Percentiles rank a stretch among this genome's conserved stretches.
phyloP scores from a whole-genome alignment of 2,113 vertebrate species.

The Laticauda laticaudata region DNA sequence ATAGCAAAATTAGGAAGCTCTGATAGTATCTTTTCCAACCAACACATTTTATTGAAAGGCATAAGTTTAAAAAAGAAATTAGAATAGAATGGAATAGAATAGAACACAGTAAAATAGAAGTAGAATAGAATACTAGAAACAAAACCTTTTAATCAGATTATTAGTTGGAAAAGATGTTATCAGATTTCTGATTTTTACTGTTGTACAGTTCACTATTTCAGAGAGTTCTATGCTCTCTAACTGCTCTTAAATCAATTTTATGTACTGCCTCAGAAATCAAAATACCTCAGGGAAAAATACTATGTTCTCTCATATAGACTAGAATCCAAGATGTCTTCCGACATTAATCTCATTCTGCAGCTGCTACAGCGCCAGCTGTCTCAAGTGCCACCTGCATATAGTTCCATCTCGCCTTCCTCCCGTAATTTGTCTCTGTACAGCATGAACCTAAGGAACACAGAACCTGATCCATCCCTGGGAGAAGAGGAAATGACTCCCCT shows the following conservation, averaged over 20 bases:
- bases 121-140: neutral
- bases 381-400: slow-evolving; percentile 82
- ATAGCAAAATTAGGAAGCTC: neutral
- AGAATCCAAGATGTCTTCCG: slow-evolving; percentile 90
- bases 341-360: slow-evolving; percentile 90
- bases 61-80: neutral
- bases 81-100: neutral
- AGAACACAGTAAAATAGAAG: neutral
- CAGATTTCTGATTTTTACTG: neutral
- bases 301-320: slow-evolving; percentile 72
- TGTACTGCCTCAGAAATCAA: neutral
- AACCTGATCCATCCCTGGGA: slow-evolving; percentile 44
- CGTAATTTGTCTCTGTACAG: slow-evolving; percentile 73
- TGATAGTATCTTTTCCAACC: neutral
- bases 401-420: slow-evolving; percentile 76
- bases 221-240: neutral
- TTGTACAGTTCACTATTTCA: neutral
- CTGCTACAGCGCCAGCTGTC: slow-evolving; percentile 88
- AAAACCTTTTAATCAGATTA: neutral
- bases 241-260: neutral
- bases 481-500: slow-evolving; percentile 53
- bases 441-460: slow-evolving; percentile 62
- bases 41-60: neutral
- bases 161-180: neutral
- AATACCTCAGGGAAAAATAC: neutral